Percentiles rank a stretch among this genome's conserved stretches.
Conservation (phyloP, 2,797 vertebrate species). For the Botia almorhae region DNA sequence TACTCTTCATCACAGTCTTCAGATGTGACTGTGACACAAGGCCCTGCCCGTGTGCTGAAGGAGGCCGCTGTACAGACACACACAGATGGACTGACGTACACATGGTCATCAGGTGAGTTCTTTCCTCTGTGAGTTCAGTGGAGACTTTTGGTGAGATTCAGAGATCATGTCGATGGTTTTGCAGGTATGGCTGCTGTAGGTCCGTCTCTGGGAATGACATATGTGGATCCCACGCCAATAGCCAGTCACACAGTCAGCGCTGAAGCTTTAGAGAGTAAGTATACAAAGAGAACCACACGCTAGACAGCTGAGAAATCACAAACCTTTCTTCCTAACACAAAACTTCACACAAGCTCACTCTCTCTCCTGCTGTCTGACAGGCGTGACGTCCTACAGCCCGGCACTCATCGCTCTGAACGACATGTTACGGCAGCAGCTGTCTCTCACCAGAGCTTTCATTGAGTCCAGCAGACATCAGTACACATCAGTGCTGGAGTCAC, state of each 20-base stretch:
- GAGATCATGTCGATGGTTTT: background rate
- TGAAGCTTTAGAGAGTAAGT: constrained; percentile 85
- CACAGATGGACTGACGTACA: constrained; percentile 56
- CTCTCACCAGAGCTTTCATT: constrained; percentile 77
- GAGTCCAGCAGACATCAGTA: constrained; percentile 78
- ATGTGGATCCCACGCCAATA: constrained; percentile 71
- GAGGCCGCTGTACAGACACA: constrained; percentile 82
- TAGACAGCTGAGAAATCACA: too few relatives aligned
- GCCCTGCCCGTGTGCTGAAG: constrained; percentile 60
- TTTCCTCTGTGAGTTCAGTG: background rate
- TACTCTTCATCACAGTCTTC: constrained; percentile 50
- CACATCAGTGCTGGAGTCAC: constrained; percentile 72
- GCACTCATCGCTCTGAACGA: constrained; percentile 74
- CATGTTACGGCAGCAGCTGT: constrained; percentile 86
- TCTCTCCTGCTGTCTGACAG: constrained; percentile 65
- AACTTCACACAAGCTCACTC: too few relatives aligned
- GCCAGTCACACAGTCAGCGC: constrained; percentile 72
- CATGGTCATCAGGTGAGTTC: constrained; percentile 75
- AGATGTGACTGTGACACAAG: background rate
- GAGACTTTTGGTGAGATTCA: background rate
- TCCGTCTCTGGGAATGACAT: constrained; percentile 61
- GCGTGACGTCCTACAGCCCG: constrained; percentile 78
- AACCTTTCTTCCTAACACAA: too few relatives aligned
- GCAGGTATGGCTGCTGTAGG: constrained; percentile 53
- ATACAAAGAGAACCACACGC: background rate